Base-by-base conservation (phyloP, 2,888 invertebrate species). In the Cetonia aurata region DNA sequence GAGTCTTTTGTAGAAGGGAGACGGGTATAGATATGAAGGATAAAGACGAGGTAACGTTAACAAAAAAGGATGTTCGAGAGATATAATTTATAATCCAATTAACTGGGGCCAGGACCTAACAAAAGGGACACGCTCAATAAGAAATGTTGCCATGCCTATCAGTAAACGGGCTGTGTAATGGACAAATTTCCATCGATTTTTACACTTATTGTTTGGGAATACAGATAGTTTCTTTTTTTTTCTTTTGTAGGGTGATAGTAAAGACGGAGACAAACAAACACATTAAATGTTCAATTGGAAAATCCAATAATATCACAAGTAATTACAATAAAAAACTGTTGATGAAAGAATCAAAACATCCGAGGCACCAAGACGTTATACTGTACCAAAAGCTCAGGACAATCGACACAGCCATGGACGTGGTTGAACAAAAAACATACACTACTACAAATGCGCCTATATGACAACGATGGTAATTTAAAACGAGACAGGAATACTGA, bases 81-180 rank as follows among this genome's bases (percentile, higher is more conserved):
- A 81, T 80, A 81, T 84, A 83, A 84, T 84, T 84, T 84, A 84
- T 84, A 84, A 83, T 84, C 84, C 84, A 84, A 84, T 84, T 84
- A 83, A 83, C 78, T 78, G 79, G 80, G 78, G 79, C 80, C 78
- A 77, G 78, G 80, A 75, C 74, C 77, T 78, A 78, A 80, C 80
- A 80, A 81, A 81, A 79, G n/a, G n/a, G 80, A 80, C 76, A 69
- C 60, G 74, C 69, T 70, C 72, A 71, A 72, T 74, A 73, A 25
- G 25, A 68, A 72, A 75, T 68, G 68, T 62, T 67, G 68, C 41
- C 37, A 56, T 46, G 55, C 69, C 50, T 50, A 59, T 42, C 73
- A 75, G 72, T 75, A 79, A 77, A 75, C 72, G 74, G 60, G 72
- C 73, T 74, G 75, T 72, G 76, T 75, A 78, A 77, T 77, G 76